Percentiles rank a stretch among this genome's conserved stretches.
Evolutionary conservation across 2,113 vertebrate genomes (phyloP).

Genomic region (Halichoeres trimaculatus): DNA sequence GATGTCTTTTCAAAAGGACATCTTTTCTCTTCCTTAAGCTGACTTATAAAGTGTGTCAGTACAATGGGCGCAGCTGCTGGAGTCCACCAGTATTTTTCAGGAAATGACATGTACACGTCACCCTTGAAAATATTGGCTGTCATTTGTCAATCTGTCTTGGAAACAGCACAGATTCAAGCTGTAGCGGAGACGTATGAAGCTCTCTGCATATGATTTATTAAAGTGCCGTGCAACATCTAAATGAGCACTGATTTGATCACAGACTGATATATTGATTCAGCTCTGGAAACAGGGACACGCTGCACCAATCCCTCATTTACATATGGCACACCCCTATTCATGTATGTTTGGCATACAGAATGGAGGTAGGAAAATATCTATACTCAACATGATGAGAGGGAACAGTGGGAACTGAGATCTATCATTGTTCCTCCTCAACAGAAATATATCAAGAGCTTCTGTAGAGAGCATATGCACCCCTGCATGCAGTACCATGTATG

Average conservation of each 20-base stretch:
- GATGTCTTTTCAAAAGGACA: slow-evolving; percentile 62
- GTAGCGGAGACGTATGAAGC: slow-evolving; percentile 51
- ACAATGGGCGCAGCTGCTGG: slow-evolving; percentile 29
- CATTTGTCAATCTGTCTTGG: slow-evolving; percentile 53
- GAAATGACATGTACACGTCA: slow-evolving; percentile 63
- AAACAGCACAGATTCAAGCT: slow-evolving; percentile 53
- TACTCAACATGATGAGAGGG: background rate
- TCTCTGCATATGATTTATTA: slow-evolving; percentile 66
- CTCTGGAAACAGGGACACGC: slow-evolving; percentile 58
- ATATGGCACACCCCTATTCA: slow-evolving; percentile 36
- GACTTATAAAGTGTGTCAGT: slow-evolving; percentile 48
- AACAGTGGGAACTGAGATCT: background rate
- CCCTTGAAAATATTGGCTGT: slow-evolving; percentile 55
- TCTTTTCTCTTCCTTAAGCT: slow-evolving; percentile 52
- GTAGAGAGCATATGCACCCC: background rate
- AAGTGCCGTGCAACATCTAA: slow-evolving; percentile 54
- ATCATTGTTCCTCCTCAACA: background rate
- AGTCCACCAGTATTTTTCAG: slow-evolving; percentile 48
- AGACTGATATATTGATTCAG: slow-evolving; percentile 65
- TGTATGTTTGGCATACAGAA: slow-evolving; percentile 35
- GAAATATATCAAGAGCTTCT: background rate
- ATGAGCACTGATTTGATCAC: slow-evolving; percentile 72
- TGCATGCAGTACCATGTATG: background rate
- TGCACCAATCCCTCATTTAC: slow-evolving; percentile 44
- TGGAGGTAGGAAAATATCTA: slow-evolving; percentile 14